phyloP scores from a whole-genome alignment of 2,113 vertebrate genomes.

The Pelvicachromis taeniatus region DNA sequence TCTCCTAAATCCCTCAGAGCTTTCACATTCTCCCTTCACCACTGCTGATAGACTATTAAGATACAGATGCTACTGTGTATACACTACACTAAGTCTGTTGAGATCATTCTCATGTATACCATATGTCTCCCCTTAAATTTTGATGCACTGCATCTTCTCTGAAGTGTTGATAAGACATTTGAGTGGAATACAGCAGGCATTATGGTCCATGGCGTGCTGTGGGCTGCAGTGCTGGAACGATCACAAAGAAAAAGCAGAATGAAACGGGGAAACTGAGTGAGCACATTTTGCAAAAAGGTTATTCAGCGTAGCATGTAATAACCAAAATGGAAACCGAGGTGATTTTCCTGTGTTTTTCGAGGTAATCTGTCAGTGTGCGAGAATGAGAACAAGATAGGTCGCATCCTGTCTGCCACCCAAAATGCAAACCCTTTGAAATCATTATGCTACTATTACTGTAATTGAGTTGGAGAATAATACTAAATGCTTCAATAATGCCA shows the following conservation, averaged over 20 bases:
- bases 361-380: slow-evolving; percentile 14
- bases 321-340: neutral
- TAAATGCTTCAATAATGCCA: slow-evolving; percentile 66
- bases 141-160: slow-evolving; percentile 29
- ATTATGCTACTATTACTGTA: slow-evolving; percentile 62
- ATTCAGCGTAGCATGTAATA: neutral
- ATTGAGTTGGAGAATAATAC: slow-evolving; percentile 69
- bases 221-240: neutral
- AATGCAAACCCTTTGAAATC: slow-evolving; percentile 49
- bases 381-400: neutral
- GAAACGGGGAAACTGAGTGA: slow-evolving; percentile 11
- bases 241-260: neutral
- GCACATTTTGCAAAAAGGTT: slow-evolving; percentile 9
- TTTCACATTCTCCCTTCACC: slow-evolving; percentile 48
- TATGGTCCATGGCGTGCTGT: slow-evolving; percentile 12
- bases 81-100: slow-evolving; percentile 22
- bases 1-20: slow-evolving; percentile 69
- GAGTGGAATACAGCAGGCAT: slow-evolving; percentile 12
- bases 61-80: slow-evolving; percentile 55
- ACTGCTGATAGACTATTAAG: slow-evolving; percentile 57
- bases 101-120: slow-evolving; percentile 41
- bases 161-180: slow-evolving; percentile 47
- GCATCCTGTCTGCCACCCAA: slow-evolving; percentile 10
- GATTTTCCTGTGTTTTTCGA: neutral
- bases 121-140: slow-evolving; percentile 38